Percentiles rank a stretch among this genome's conserved stretches.
These are phyloP conservation scores for Lophotis ruficrista DNA, from an alignment of 2,113 vertebrate species.

Conservation along the genomic window DNA sequence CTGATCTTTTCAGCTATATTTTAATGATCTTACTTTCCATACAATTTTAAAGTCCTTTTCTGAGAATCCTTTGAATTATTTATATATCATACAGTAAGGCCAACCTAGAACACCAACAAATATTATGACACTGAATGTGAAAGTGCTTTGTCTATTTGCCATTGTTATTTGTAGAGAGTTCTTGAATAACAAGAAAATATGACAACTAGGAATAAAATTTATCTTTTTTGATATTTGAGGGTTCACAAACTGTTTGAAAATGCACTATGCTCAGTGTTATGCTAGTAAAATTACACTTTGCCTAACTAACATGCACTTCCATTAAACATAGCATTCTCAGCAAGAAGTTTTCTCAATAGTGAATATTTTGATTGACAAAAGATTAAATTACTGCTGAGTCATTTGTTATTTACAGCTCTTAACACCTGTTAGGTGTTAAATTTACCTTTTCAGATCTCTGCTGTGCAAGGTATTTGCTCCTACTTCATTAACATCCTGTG, in stretches of 20 bases:
- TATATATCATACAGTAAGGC: not conserved
- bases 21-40: not conserved
- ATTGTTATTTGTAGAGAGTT: not conserved
- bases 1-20: not conserved
- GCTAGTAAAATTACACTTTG: constrained; percentile 18
- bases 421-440: constrained; percentile 56
- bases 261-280: not conserved
- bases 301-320: constrained; percentile 24
- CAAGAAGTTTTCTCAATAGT: constrained; percentile 14
- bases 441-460: constrained; percentile 42
- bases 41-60: not conserved
- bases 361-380: constrained; percentile 52
- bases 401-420: constrained; percentile 15
- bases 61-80: constrained; percentile 24
- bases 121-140: not conserved
- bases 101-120: not conserved
- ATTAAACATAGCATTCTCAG: constrained; percentile 29
- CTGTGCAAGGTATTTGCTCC: not conserved
- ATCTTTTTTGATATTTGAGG: not conserved
- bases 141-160: not conserved
- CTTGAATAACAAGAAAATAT: not conserved
- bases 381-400: constrained; percentile 42
- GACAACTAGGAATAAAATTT: not conserved
- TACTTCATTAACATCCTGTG: not conserved
- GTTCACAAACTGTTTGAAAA: not conserved